phyloP scores from a whole-genome alignment of 2,113 vertebrate genomes.

The Nothobranchius kuhntae region DNA sequence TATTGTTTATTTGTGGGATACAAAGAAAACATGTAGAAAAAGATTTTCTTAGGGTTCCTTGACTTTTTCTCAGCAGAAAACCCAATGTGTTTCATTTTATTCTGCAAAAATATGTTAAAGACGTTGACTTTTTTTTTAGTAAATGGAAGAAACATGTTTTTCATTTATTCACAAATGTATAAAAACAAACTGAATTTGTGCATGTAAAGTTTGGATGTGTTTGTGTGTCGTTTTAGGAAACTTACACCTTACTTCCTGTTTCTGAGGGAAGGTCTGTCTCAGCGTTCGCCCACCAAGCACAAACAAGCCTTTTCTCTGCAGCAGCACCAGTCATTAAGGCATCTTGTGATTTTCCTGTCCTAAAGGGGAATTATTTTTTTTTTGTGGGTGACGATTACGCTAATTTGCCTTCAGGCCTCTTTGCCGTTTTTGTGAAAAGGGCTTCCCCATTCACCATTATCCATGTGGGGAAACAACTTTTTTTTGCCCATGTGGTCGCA shows the following conservation, averaged over 20 bases:
- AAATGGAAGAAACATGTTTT: not conserved
- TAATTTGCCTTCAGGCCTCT: conserved; percentile 49
- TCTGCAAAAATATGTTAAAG: no score
- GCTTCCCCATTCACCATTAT: conserved; percentile 44
- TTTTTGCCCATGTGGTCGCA: conserved; percentile 35
- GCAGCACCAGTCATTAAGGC: conserved; percentile 40
- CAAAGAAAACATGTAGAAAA: not conserved
- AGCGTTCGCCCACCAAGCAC: conserved; percentile 38
- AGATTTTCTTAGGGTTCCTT: not conserved
- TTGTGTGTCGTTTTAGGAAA: not conserved
- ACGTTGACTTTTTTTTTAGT: no score
- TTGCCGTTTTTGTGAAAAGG: conserved; percentile 37
- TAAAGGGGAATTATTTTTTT: conserved; percentile 49
- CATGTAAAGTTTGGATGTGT: not conserved
- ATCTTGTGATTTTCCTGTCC: conserved; percentile 49
- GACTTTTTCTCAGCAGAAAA: not conserved
- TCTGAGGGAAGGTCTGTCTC: not conserved
- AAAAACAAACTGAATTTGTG: not conserved
- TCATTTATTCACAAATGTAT: no score
- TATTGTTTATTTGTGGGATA: not conserved
- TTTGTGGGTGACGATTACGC: conserved; percentile 49
- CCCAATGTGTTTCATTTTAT: no score
- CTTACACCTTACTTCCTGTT: not conserved
- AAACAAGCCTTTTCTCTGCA: conserved; percentile 24
- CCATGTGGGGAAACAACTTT: conserved; percentile 41